phyloP scores from a whole-genome alignment of 2,797 vertebrate species.

The Thunnus albacares region DNA sequence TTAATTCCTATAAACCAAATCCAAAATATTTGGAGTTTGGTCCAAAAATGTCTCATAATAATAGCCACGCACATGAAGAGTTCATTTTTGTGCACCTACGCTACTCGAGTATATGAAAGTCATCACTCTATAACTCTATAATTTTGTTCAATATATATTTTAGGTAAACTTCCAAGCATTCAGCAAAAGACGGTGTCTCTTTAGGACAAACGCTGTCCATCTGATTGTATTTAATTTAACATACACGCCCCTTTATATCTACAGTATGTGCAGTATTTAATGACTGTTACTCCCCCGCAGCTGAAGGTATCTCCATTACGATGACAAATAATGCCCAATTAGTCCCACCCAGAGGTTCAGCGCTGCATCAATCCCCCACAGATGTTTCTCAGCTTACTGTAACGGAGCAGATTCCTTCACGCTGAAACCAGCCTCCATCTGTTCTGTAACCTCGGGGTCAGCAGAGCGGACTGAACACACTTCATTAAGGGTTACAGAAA shows the following conservation, averaged over 20 bases:
- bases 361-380: constrained; percentile 36
- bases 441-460: constrained; percentile 22
- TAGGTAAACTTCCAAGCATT: too few species aligned
- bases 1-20: not conserved
- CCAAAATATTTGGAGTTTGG: not conserved
- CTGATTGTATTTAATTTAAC: constrained; percentile 8
- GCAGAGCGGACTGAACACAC: not conserved
- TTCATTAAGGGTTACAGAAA: not conserved
- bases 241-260: not conserved
- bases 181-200: too few species aligned
- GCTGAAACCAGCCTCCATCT: constrained; percentile 41
- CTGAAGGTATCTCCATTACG: constrained; percentile 11
- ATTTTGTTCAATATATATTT: not conserved
- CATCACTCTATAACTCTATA: not conserved
- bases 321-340: constrained; percentile 54
- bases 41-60: not conserved
- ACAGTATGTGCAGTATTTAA: not conserved
- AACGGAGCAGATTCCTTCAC: constrained; percentile 41
- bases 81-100: not conserved
- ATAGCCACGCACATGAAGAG: not conserved
- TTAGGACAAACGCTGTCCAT: not conserved
- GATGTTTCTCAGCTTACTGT: constrained; percentile 52
- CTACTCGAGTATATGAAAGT: not conserved
- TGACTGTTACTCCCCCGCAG: not conserved
- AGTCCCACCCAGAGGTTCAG: constrained; percentile 35